Evolutionary conservation across 2,113 vertebrate species (phyloP), one percentile per base, ranked within the genome.

Genomic region (Noctilio leporinus): DNA sequence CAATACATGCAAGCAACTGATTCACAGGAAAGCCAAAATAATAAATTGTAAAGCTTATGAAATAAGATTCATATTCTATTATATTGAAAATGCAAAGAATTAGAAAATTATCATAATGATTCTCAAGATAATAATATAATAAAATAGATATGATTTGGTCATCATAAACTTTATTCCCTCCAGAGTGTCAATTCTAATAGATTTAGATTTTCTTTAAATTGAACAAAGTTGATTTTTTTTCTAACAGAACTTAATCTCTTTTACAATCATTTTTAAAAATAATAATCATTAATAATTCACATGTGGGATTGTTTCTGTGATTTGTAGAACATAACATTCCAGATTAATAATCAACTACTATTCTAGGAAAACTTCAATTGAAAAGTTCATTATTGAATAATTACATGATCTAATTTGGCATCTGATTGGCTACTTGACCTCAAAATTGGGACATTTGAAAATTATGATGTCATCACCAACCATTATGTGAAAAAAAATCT

Each of bases 141-240:
- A 82, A 95, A 86, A 86, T 57, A 38, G 30, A 59, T 78, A 69
- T 5, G 7, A 51, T 40, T 77, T 83, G 38, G 19, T 55, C 77
- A 95, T 77, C 24, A 65, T 92, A 72, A 90, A 76, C 38, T 73
- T 10, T 89, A 28, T 72, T 82, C 19, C 26, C 75, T 92, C 17
- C 40, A 89, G 49, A 81, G 28, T 77, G 77, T 86, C 11, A 65
- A 43, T 93, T 70, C 20, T 86, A 65, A 72, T 82, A 89, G 16
- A 76, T 64, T 77, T 95, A 65, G 11, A 57, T 91, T 89, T 83
- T 81, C 64, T 92, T 93, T 55, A 93, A 84, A 80, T 69, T 80
- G 43, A 40, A 75, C 5, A 80, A 87, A 87, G 35, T 26, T 47
- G 4, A 91, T 43, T 53, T 55, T 91, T 90, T 82, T 76, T 53